Evolutionary conservation across 2,113 vertebrate species (phyloP).

Genomic region (Triplophysa tibetana): DNA sequence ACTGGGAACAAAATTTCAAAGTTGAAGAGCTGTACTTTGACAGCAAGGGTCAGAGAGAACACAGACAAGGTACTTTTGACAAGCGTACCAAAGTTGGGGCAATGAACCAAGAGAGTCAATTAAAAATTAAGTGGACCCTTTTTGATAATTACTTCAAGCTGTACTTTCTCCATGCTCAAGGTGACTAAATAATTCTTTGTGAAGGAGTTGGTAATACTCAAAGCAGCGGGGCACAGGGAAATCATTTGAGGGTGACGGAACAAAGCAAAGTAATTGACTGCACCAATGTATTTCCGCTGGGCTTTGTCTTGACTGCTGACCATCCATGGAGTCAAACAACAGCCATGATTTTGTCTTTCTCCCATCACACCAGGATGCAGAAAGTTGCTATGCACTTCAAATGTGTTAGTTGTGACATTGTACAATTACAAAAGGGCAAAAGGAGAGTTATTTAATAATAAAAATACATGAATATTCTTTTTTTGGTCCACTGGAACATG

Average conservation of each 20-base stretch:
- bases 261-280: conserved; percentile 32
- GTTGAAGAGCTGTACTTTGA: conserved; percentile 29
- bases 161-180: conserved; percentile 43
- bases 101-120: conserved; percentile 58
- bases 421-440: neutral
- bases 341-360: neutral
- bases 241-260: conserved; percentile 25
- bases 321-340: neutral
- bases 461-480: too few species aligned
- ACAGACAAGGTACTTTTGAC: conserved; percentile 47
- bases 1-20: conserved; percentile 1
- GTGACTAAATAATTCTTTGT: conserved; percentile 45
- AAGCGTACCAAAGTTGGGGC: conserved; percentile 35
- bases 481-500: too few species aligned
- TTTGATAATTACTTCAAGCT: conserved; percentile 49
- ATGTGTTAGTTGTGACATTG: neutral
- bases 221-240: conserved; percentile 6
- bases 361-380: neutral
- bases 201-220: conserved; percentile 47
- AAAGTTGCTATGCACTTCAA: neutral
- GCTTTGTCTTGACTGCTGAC: conserved; percentile 9
- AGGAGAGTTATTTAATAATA: too few species aligned
- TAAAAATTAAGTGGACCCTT: conserved; percentile 52
- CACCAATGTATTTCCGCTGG: neutral
- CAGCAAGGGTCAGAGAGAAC: conserved; percentile 54